Conservation (phyloP, 2,888 invertebrate genomes). For the Eilema griseolum region DNA sequence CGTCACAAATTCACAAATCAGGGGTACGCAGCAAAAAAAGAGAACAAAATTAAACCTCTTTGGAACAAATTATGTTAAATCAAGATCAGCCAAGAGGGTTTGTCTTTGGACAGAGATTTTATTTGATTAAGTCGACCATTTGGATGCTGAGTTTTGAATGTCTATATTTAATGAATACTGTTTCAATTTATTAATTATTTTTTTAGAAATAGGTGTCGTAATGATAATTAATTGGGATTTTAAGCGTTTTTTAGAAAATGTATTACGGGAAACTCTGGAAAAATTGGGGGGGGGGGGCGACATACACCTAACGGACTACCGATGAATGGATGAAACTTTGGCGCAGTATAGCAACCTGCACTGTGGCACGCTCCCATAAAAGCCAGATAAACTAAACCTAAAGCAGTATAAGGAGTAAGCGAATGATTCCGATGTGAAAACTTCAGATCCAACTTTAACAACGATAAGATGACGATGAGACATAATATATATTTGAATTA, state of each 20-base stretch:
- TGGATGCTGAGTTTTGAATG: slow-evolving; percentile 59
- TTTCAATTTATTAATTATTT: slow-evolving; percentile 36
- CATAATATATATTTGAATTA: too few species aligned
- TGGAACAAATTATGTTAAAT: slow-evolving; percentile 70
- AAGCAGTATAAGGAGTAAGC: too few species aligned
- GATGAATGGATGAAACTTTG: too few species aligned
- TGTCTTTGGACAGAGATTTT: slow-evolving; percentile 66
- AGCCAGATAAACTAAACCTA: too few species aligned
- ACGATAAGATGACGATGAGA: too few species aligned
- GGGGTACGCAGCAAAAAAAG: slow-evolving; percentile 54
- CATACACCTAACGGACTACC: too few species aligned
- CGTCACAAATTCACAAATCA: slow-evolving; percentile 56
- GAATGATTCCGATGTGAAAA: too few species aligned
- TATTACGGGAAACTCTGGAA: neutral
- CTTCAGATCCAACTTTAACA: too few species aligned
- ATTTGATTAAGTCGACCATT: slow-evolving; percentile 69
- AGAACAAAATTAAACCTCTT: slow-evolving; percentile 62
- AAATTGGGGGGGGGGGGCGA: too few species aligned
- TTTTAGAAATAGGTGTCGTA: slow-evolving; percentile 31
- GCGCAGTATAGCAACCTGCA: too few species aligned
- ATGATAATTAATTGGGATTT: slow-evolving; percentile 1
- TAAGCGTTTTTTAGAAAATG: neutral
- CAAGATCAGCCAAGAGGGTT: slow-evolving; percentile 58
- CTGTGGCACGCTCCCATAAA: too few species aligned
- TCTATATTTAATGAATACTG: slow-evolving; percentile 49